Percentiles rank a stretch among this genome's conserved stretches.
Conservation (phyloP, 1,140 invertebrate genomes). For the Oryctes rhinoceros region DNA sequence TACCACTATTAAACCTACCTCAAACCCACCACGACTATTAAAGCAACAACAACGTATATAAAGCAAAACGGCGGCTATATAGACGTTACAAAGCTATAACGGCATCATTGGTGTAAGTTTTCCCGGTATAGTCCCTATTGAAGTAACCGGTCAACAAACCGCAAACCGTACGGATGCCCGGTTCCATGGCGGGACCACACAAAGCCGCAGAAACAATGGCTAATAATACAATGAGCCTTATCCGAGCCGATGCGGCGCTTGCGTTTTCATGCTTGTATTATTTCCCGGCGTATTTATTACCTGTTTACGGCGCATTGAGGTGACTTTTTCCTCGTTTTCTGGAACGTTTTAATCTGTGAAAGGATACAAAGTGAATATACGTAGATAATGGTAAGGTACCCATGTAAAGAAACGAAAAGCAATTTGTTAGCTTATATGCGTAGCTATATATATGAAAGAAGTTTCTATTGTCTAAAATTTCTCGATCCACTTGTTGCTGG, state of each 20-base stretch:
- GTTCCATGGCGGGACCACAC: neutral
- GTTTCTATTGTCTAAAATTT: too few relatives aligned
- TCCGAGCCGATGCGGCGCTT: neutral
- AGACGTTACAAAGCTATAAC: neutral
- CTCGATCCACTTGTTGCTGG: too few relatives aligned
- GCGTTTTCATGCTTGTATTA: conserved; percentile 9
- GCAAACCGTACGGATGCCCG: neutral
- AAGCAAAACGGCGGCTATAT: neutral
- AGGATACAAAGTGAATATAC: too few relatives aligned
- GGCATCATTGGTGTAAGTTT: neutral
- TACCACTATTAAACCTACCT: neutral
- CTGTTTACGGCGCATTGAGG: neutral
- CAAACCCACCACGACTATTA: neutral
- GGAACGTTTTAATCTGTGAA: too few relatives aligned
- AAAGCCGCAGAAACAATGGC: conserved; percentile 17
- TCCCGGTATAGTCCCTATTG: neutral
- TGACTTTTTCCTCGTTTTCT: too few relatives aligned
- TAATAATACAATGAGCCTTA: conserved; percentile 3
- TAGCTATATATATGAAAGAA: too few relatives aligned
- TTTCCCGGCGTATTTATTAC: neutral
- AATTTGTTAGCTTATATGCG: too few relatives aligned
- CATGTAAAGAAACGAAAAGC: too few relatives aligned
- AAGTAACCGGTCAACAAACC: conserved; percentile 9
- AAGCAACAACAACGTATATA: neutral
- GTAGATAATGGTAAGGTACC: too few relatives aligned